Evolutionary conservation across 1,140 invertebrate genomes (phyloP).

Genomic region (Sinonovacula constricta): DNA sequence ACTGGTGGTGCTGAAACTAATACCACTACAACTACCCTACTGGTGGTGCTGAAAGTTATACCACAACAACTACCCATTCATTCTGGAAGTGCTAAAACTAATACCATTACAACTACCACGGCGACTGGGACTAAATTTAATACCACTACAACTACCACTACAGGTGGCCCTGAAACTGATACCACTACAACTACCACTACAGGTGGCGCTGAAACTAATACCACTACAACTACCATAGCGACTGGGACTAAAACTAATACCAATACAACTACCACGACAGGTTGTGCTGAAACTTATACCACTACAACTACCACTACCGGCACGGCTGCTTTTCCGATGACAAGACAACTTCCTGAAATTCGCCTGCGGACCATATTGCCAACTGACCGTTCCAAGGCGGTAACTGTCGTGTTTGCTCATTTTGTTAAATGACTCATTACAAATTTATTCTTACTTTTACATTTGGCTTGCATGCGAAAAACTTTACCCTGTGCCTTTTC

Average conservation of each 20-base stretch:
- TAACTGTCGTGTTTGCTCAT: no score
- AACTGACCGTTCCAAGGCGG: no score
- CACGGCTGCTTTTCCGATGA: no score
- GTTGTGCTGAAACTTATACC: background rate
- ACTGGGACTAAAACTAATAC: background rate
- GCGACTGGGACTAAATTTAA: background rate
- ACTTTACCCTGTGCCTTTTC: no score
- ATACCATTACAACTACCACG: background rate
- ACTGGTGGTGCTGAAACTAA: background rate
- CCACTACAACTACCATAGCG: background rate
- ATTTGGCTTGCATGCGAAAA: no score
- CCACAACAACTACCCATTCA: background rate
- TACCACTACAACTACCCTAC: background rate
- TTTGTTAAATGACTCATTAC: no score
- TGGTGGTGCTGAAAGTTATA: background rate
- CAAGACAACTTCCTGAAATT: no score
- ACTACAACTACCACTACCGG: no score
- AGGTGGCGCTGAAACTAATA: background rate
- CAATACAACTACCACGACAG: background rate
- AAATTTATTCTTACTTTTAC: no score
- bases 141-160: background rate
- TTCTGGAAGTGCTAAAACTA: no score
- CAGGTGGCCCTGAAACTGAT: background rate
- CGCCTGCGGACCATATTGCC: no score
- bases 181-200: background rate